phyloP scores from a whole-genome alignment of 1,140 invertebrate genomes.

The Pissodes strobi region DNA sequence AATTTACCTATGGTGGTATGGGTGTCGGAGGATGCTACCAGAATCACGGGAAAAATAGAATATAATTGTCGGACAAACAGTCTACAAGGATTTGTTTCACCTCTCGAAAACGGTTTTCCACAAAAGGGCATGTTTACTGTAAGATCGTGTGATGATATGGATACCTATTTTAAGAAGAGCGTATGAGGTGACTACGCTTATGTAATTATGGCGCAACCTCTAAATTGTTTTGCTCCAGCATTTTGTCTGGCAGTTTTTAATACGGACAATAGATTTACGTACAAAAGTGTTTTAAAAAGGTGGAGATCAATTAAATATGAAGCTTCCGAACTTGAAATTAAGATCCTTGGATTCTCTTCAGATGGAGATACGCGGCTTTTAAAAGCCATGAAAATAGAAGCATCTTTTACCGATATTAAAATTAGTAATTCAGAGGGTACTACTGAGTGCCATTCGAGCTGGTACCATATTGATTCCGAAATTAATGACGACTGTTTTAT shows the following conservation, averaged over 20 bases:
- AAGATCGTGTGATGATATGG: neutral
- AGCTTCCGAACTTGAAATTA: neutral
- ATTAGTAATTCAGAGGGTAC: neutral
- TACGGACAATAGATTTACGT: constrained; percentile 4
- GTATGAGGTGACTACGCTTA: constrained; percentile 3
- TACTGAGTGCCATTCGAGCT: neutral
- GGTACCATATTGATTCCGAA: constrained; percentile 2
- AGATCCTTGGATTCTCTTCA: too few relatives aligned
- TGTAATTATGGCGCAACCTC: constrained; percentile 2
- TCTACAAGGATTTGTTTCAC: constrained; percentile 1
- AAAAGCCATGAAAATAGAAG: too few relatives aligned
- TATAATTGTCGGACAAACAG: constrained; percentile 1
- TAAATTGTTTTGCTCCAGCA: neutral
- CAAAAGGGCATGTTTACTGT: neutral
- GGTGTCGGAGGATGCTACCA: too few relatives aligned
- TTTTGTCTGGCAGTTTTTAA: constrained; percentile 5
- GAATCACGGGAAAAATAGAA: constrained; percentile 2
- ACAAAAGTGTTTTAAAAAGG: neutral
- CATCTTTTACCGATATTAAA: neutral
- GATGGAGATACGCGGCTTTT: too few relatives aligned
- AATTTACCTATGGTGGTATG: too few relatives aligned
- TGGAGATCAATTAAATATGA: constrained; percentile 4
- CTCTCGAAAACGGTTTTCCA: neutral
- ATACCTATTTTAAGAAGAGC: neutral
- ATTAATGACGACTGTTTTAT: constrained; percentile 6